These are phyloP conservation scores for Scartelaos histophorus DNA, from an alignment of 2,113 vertebrate species.

Conservation along the genomic window DNA sequence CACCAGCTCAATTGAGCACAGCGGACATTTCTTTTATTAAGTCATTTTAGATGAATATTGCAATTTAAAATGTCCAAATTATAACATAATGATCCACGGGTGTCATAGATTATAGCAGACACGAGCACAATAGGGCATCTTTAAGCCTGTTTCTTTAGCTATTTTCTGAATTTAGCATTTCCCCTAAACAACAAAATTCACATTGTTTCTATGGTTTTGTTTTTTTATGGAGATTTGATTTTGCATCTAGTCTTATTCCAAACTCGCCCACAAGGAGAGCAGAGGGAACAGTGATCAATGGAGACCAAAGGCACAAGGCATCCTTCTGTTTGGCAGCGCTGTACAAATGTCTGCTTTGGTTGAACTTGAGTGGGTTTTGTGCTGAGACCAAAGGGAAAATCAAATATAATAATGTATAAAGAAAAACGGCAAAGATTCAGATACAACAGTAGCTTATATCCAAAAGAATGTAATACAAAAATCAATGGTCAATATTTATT, in stretches of 20 bases:
- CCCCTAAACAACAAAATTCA: neutral
- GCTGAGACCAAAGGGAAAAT: neutral
- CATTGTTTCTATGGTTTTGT: constrained; percentile 12
- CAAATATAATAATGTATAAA: neutral
- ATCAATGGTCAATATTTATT: neutral
- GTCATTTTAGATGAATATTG: no score
- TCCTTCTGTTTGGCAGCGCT: neutral
- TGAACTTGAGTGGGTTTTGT: constrained; percentile 1
- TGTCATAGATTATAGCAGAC: no score
- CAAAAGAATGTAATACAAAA: neutral
- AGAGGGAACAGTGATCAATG: constrained; percentile 9
- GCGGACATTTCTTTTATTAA: constrained; percentile 18
- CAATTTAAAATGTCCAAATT: no score
- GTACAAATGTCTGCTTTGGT: neutral
- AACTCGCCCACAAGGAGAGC: constrained; percentile 3
- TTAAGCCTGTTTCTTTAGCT: neutral
- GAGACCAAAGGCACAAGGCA: constrained; percentile 10
- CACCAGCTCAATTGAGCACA: neutral
- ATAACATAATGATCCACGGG: no score
- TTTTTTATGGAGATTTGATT: constrained; percentile 15
- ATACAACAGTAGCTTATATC: neutral
- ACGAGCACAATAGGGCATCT: no score
- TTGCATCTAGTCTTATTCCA: constrained; percentile 18
- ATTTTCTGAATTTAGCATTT: constrained; percentile 5
- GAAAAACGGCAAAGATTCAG: neutral